A percentile compares a stretch with the other conserved stretches of the same genome.
Conservation (phyloP, 2,113 vertebrate genomes). For the Aplodontia rufa region DNA sequence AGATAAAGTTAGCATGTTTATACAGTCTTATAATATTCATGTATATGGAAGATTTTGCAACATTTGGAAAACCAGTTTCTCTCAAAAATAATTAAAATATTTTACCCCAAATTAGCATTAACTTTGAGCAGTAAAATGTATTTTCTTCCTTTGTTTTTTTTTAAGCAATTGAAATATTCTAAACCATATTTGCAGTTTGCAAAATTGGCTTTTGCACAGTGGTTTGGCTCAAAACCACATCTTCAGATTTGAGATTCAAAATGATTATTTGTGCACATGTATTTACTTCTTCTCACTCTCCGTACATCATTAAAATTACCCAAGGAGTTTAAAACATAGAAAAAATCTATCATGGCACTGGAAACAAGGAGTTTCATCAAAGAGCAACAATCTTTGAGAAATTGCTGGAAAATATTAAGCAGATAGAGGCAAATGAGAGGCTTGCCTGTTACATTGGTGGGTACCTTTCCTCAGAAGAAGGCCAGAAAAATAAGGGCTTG, state of each 20-base stretch:
- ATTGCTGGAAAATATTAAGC: neutral
- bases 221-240: slow-evolving; percentile 49
- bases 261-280: neutral
- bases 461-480: neutral
- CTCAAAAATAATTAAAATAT: slow-evolving; percentile 30
- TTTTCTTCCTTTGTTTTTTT: too few relatives aligned
- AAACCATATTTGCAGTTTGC: slow-evolving; percentile 6
- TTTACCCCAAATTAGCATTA: too few relatives aligned
- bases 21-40: neutral
- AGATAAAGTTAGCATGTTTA: slow-evolving; percentile 22
- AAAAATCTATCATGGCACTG: neutral
- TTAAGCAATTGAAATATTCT: neutral
- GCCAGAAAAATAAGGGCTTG: neutral
- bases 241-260: slow-evolving; percentile 50
- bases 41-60: neutral
- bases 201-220: slow-evolving; percentile 44
- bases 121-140: too few relatives aligned
- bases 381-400: neutral
- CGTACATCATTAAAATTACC: slow-evolving; percentile 34
- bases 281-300: slow-evolving; percentile 23
- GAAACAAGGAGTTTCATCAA: slow-evolving; percentile 10
- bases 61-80: slow-evolving; percentile 30
- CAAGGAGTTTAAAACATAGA: neutral
- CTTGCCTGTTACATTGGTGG: neutral
- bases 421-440: neutral